These are phyloP conservation scores for Diadophis punctatus DNA, from an alignment of 2,113 vertebrate species.

Conservation along the genomic window DNA sequence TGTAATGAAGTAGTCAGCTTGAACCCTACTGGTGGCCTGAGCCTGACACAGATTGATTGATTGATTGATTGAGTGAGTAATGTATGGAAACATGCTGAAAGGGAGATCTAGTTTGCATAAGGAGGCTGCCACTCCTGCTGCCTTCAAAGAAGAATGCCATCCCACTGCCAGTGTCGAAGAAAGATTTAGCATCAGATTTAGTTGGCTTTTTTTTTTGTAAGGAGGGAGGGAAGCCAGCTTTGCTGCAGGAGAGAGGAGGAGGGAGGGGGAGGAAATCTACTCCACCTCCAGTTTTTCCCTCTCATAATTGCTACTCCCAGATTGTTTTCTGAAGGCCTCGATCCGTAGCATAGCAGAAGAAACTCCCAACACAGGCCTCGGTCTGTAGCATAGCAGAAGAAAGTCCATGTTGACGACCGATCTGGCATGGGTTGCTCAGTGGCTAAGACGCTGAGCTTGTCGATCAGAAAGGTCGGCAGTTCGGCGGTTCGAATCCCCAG, in stretches of 20 bases:
- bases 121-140: neutral
- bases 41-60: neutral
- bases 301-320: neutral
- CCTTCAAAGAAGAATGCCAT: neutral
- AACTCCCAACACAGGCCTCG: too few species aligned
- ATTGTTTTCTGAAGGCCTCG: neutral
- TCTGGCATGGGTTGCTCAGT: neutral
- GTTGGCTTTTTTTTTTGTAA: neutral
- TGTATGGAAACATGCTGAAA: neutral
- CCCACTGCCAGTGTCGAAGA: neutral
- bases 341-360: neutral
- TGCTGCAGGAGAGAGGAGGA: neutral
- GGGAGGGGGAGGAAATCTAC: neutral
- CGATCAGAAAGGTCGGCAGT: too few species aligned
- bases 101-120: neutral
- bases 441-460: too few species aligned
- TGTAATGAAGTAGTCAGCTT: neutral
- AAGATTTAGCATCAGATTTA: neutral
- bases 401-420: neutral
- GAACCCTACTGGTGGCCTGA: neutral
- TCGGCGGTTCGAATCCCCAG: too few species aligned
- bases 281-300: neutral
- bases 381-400: too few species aligned
- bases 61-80: neutral
- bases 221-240: neutral